A percentile compares a stretch with the other conserved stretches of the same genome.
These are phyloP conservation scores for Pitta sordida DNA, from an alignment of 2,113 vertebrate genomes.

Conservation along the genomic window DNA sequence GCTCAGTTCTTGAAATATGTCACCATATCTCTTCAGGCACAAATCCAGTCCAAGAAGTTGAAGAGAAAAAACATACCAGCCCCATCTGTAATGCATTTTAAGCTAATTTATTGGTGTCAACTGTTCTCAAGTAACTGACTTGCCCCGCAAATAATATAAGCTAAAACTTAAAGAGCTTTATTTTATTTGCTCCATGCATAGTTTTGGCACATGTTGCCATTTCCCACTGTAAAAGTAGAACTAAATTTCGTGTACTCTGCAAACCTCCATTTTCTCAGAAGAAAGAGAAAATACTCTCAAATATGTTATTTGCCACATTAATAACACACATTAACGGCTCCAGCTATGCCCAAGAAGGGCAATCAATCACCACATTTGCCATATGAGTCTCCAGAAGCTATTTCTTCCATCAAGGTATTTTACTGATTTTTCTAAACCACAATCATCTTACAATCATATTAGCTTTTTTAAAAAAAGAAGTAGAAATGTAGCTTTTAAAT, in stretches of 20 bases:
- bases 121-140: slow-evolving; percentile 14
- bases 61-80: not conserved
- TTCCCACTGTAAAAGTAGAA: not conserved
- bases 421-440: not conserved
- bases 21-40: not conserved
- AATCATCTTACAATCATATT: not conserved
- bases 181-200: not conserved
- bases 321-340: not conserved
- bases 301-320: not conserved
- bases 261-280: not conserved
- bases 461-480: not conserved
- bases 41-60: not conserved
- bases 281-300: not conserved
- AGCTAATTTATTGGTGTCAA: slow-evolving; percentile 20
- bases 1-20: not conserved
- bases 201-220: not conserved
- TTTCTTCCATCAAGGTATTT: not conserved
- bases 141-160: not conserved
- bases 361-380: not conserved
- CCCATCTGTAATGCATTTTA: not conserved
- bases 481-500: not conserved
- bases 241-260: not conserved
- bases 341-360: not conserved
- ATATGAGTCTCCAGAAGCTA: not conserved
- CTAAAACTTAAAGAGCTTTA: not conserved